Conservation (phyloP, 2,797 vertebrate species). For the Odontamblyopus lacepedii region DNA sequence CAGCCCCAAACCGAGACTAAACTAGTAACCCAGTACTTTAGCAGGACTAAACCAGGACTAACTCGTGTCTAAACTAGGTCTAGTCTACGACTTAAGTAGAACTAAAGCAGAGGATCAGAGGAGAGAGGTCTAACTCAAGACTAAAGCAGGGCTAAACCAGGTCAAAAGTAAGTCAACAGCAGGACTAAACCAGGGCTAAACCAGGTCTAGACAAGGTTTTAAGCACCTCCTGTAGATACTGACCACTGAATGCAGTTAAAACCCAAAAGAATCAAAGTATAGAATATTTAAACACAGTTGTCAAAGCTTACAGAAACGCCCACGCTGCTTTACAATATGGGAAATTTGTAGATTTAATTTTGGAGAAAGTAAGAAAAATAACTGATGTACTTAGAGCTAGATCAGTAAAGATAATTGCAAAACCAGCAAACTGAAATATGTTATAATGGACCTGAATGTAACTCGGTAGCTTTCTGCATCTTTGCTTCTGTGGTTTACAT, state of each 20-base stretch:
- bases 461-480: not conserved
- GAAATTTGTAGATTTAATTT: too few relatives aligned
- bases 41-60: not conserved
- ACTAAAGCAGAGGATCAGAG: too few relatives aligned
- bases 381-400: not conserved
- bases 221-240: too few relatives aligned
- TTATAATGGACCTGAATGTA: not conserved
- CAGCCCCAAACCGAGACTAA: too few relatives aligned
- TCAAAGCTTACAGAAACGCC: not conserved
- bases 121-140: too few relatives aligned
- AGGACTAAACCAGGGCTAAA: not conserved
- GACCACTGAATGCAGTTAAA: too few relatives aligned
- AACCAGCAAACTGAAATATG: not conserved
- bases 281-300: not conserved
- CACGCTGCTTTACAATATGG: not conserved
- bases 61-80: not conserved
- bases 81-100: too few relatives aligned
- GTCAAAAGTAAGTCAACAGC: too few relatives aligned
- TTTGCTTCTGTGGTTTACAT: not conserved
- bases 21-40: too few relatives aligned
- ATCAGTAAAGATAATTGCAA: too few relatives aligned
- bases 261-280: not conserved
- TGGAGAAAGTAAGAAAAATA: too few relatives aligned
- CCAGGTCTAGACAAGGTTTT: not conserved
- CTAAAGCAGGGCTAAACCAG: not conserved